These are phyloP conservation scores for Calliopum simillimum DNA, from an alignment of 2,888 invertebrate genomes.

Conservation along the genomic window DNA sequence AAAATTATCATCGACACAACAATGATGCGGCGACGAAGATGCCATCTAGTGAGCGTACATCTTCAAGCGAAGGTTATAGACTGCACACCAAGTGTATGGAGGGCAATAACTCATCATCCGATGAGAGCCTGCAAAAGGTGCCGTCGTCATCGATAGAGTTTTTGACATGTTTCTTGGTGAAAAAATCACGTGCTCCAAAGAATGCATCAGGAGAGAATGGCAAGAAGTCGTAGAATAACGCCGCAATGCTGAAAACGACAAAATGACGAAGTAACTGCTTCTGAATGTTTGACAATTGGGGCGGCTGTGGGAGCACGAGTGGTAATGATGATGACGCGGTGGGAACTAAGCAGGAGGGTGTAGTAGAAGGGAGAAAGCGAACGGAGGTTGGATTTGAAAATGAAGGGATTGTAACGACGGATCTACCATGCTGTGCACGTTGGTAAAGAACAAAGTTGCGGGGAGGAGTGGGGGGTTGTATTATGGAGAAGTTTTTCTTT, in stretches of 20 bases:
- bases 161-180: conserved; percentile 63
- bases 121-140: conserved; percentile 64
- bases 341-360: conserved; percentile 7
- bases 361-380: background rate
- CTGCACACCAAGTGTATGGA: conserved; percentile 50
- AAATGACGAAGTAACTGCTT: conserved; percentile 49
- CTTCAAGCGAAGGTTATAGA: conserved; percentile 43
- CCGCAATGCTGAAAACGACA: conserved; percentile 47
- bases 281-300: conserved; percentile 23
- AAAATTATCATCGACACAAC: conserved; percentile 62
- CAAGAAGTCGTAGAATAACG: conserved; percentile 59
- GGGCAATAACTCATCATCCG: conserved; percentile 58
- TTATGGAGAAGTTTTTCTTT: background rate
- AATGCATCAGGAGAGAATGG: conserved; percentile 40
- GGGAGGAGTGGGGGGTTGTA: background rate
- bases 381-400: background rate
- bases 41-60: conserved; percentile 20
- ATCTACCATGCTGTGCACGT: conserved; percentile 10
- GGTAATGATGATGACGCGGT: background rate
- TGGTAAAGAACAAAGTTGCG: conserved; percentile 12
- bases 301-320: background rate
- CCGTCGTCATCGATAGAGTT: conserved; percentile 63
- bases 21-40: background rate
- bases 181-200: conserved; percentile 61
- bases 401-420: background rate